Base-by-base conservation (phyloP, 2,888 invertebrate genomes). In the Fabriciana adippe region DNA sequence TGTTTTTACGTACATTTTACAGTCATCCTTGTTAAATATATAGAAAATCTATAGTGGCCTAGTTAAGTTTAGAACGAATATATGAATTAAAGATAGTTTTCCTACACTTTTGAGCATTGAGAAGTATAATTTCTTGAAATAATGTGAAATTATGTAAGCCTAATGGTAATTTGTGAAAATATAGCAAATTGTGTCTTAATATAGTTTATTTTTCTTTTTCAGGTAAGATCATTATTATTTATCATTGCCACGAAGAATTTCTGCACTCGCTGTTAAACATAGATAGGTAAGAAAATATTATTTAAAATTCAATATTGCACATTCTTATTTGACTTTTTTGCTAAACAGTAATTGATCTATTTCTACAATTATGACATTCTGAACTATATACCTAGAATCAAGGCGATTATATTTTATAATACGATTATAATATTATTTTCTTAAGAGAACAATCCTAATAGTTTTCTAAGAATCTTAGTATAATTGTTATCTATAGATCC, bases 211-310 rank as follows among this genome's bases (percentile, higher is more conserved):
- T 61, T 57, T 70, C 71, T 68, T 55, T 72, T 72, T 64, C 72
- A 70, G 70, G 70, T 72, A 72, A 64, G 64, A 66, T 65, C 61
- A 59, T 69, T 51, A 62, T 68, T 26, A 51, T 55, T 41, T 35
- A 51, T 51, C 21, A 55, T 55, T 71, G 67, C 71, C 41, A 54
- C 50, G 69, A 71, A 71, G 55, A 41, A 56, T 64, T 61, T 41
- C 35, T 41, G 11, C 31, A 16, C 14, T 51, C n/a, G 57, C 61
- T 35, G 51, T 61, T 51, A 6, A 35, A 18, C 51, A 35, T 51
- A 53, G 35, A 35, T 51, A 51, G 18, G 50, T 35, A 50, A 61
- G 35, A 31, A 35, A 61, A 61, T 35, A 35, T 51, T n/a, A 14
- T 31, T 61, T 51, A 18, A 50, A 61, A 61, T 51, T 51, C 50